Evolutionary conservation across 2,113 vertebrate genomes (phyloP).

Genomic region (Tringa solitaria): DNA sequence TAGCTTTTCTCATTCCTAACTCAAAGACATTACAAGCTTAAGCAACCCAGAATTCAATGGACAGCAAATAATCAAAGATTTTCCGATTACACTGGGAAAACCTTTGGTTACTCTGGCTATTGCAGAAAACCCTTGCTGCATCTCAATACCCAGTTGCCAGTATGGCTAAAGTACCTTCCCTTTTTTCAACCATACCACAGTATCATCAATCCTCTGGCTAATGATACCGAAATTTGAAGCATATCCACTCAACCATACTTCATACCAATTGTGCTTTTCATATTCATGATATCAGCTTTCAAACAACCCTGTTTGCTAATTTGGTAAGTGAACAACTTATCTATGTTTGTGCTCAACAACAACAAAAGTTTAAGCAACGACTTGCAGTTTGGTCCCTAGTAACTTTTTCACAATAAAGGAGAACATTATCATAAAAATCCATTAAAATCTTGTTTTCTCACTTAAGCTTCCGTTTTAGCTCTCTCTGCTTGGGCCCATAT

Average conservation of each 20-base stretch:
- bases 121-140: not conserved
- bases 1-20: not conserved
- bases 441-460: not conserved
- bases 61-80: not conserved
- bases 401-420: not conserved
- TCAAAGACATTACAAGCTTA: not conserved
- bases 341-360: not conserved
- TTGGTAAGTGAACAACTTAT: not conserved
- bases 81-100: not conserved
- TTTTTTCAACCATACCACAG: not conserved
- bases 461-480: not conserved
- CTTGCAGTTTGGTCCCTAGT: not conserved
- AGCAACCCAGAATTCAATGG: not conserved
- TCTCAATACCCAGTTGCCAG: not conserved
- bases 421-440: not conserved
- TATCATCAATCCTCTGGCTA: not conserved
- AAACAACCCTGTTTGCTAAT: not conserved
- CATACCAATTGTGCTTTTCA: not conserved
- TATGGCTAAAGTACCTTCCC: not conserved
- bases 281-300: not conserved
- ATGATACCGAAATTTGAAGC: not conserved
- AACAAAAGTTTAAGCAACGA: not conserved
- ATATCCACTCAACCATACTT: not conserved
- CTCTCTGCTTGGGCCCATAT: not conserved
- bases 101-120: not conserved